Evolutionary conservation across 1,140 invertebrate species (phyloP).

Genomic region (Papilio machaon): DNA sequence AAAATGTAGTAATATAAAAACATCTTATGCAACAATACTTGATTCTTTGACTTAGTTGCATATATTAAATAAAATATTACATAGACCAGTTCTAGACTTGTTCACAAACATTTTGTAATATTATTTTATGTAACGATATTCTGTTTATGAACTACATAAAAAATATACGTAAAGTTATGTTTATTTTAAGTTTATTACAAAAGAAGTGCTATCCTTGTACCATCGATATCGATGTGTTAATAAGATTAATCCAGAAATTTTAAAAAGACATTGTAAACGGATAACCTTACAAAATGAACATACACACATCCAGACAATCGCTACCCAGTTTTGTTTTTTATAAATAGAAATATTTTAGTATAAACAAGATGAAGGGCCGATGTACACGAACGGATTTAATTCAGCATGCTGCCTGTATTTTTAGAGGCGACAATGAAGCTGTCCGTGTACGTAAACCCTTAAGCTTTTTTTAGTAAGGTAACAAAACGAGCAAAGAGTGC

Average conservation of each 20-base stretch:
- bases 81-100: conserved; percentile 20
- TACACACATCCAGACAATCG: background rate
- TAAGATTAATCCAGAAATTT: background rate
- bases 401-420: too few relatives aligned
- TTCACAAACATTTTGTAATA: background rate
- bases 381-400: too few relatives aligned
- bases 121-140: background rate
- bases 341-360: background rate
- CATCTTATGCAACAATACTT: conserved; percentile 4
- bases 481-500: background rate
- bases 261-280: background rate
- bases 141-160: background rate
- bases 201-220: background rate
- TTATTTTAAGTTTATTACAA: background rate
- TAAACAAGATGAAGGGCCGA: too few relatives aligned
- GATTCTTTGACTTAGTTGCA: conserved; percentile 18
- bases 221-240: background rate
- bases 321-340: background rate
- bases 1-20: background rate
- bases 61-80: conserved; percentile 5
- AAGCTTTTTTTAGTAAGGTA: background rate
- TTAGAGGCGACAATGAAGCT: too few relatives aligned
- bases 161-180: background rate
- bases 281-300: background rate
- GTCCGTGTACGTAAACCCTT: background rate